phyloP scores from a whole-genome alignment of 2,797 vertebrate genomes.

The Potorous gilbertii region DNA sequence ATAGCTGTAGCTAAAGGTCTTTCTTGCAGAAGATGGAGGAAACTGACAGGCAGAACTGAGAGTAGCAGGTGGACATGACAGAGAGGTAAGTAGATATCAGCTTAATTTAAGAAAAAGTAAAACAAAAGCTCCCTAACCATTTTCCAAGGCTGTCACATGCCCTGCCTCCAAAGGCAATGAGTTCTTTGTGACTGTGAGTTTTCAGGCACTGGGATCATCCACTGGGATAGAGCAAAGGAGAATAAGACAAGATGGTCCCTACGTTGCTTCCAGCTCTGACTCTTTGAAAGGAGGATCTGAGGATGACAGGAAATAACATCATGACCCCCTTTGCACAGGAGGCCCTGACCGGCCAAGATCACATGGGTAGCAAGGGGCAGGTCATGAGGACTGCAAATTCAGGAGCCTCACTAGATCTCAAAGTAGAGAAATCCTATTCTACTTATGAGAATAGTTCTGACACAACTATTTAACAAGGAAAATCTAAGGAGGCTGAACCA shows the following conservation, averaged over 20 bases:
- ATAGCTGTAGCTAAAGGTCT: background rate
- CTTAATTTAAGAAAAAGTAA: background rate
- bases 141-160: background rate
- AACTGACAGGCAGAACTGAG: background rate
- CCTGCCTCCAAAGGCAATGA: background rate
- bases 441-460: conserved; percentile 10
- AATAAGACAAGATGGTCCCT: background rate
- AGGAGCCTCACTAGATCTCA: background rate
- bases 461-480: conserved; percentile 42
- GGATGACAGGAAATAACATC: background rate
- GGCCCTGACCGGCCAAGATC: background rate
- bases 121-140: too few species aligned
- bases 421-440: background rate
- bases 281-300: background rate
- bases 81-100: background rate
- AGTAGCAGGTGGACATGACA: background rate
- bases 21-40: background rate
- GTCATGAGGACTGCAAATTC: background rate
- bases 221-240: background rate
- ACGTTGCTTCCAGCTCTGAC: background rate
- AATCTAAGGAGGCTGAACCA: conserved; percentile 35
- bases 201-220: background rate
- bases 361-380: background rate
- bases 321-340: background rate
- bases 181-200: background rate